Conservation (phyloP, 2,113 vertebrate species). For the Heptranchias perlo region DNA sequence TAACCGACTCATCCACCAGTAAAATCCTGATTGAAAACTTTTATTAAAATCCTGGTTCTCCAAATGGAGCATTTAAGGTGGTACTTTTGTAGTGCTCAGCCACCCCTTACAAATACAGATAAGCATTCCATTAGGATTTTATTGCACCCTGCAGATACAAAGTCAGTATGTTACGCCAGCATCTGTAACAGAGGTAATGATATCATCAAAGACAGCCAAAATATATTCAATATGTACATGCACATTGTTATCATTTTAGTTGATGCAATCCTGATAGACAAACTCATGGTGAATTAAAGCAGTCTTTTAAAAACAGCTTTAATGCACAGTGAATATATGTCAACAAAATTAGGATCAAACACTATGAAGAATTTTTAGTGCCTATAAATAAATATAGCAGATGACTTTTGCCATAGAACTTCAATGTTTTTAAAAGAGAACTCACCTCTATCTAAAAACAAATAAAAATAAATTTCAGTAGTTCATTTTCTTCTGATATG, state of each 20-base stretch:
- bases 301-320: neutral
- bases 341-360: neutral
- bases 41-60: neutral
- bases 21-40: neutral
- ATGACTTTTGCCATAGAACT: neutral
- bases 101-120: neutral
- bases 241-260: neutral
- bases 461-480: constrained; percentile 1
- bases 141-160: neutral
- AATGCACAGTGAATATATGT: neutral
- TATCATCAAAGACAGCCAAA: neutral
- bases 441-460: neutral
- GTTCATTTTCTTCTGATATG: neutral
- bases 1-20: neutral
- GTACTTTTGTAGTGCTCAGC: neutral
- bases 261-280: neutral
- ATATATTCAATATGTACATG: neutral
- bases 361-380: neutral
- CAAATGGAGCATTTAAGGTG: neutral
- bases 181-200: neutral
- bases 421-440: neutral
- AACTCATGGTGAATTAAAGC: neutral
- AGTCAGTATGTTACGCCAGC: neutral
- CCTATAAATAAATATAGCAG: neutral
- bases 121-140: neutral